These are phyloP conservation scores for Deilephila porcellus DNA, from an alignment of 2,888 invertebrate genomes.

Conservation along the genomic window DNA sequence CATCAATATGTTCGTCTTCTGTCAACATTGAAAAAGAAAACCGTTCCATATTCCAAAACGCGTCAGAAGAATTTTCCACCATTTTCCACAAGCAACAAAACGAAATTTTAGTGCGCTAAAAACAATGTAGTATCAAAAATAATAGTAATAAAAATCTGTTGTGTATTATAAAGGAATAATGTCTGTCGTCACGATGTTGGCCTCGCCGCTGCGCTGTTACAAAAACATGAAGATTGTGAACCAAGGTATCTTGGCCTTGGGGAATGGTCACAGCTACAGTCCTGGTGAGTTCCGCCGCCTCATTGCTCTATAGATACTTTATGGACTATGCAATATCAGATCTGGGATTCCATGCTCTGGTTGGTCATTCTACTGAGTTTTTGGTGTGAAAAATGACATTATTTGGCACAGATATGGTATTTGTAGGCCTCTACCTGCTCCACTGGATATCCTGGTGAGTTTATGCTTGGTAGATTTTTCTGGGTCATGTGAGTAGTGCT, in stretches of 20 bases:
- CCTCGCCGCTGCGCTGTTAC: conserved; percentile 52
- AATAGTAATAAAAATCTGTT: conserved; percentile 48
- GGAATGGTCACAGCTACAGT: neutral
- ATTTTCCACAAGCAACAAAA: conserved; percentile 42
- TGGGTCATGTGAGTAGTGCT: too few relatives aligned
- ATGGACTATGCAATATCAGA: too few relatives aligned
- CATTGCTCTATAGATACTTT: neutral
- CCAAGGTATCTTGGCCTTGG: conserved; percentile 7
- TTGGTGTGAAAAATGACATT: too few relatives aligned
- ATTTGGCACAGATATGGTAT: too few relatives aligned
- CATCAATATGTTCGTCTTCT: neutral
- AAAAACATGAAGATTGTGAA: conserved; percentile 51
- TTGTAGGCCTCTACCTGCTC: too few relatives aligned
- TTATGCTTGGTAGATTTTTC: too few relatives aligned
- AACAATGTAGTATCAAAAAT: conserved; percentile 61
- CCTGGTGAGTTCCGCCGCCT: neutral
- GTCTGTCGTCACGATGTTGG: conserved; percentile 54
- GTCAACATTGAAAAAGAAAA: neutral
- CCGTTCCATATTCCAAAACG: conserved; percentile 57
- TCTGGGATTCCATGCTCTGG: too few relatives aligned
- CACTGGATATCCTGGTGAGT: too few relatives aligned
- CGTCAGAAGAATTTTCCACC: conserved; percentile 52
- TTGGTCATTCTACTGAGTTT: too few relatives aligned
- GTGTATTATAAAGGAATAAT: conserved; percentile 15
- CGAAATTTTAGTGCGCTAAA: conserved; percentile 43